Evolutionary conservation across 92 coral and sea anemone genomes (phyloP), one percentile per base, ranked within the genome.

Genomic region (Epizoanthus scotinus): DNA sequence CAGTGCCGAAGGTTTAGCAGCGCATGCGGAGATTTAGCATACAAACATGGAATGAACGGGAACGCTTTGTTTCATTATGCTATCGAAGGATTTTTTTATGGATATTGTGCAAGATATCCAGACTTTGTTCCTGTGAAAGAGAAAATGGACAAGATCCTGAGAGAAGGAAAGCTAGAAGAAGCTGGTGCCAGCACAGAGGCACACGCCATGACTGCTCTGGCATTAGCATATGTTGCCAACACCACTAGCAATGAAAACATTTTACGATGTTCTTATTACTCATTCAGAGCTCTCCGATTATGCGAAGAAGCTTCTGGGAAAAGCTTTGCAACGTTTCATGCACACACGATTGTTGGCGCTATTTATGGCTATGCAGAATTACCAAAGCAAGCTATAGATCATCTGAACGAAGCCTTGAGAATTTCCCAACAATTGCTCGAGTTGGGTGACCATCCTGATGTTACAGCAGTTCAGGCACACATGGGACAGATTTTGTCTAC

Each of bases 211-310:
- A 34, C 0, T 18, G 9, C 52, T 20, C 40, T 67, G 21, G 71
- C 49, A 67, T 5, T 67, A 47, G 71, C 71, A 38, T 67, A 67
- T 36, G 71, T 8, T 67, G 52, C 52, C 4, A 67, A 67, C 50
- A 38, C 71, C 19, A 67, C 71, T 14, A 36, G 24, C 47, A 31
- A 17, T 0, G 50, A 67, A 5, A 67, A 67, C 22, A 67, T 67
- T 38, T 12, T 67, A 17, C 71, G 53, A 31, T 34, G 49, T 67
- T 29, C 20, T 15, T 67, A 31, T 26, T 67, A 24, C 36, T 31
- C 49, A 17, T 31, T 31, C 40, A 21, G 47, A 36, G 53, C 49
- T 29, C 40, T 67, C 2, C 19, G 40, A 31, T 47, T 67, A 18
- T 67, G 49, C 40, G 24, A 12, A 10, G 20, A 36, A 47, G 40